These are phyloP conservation scores for Montipora foliosa DNA, from an alignment of 64 coral and sea anemone genomes.

Conservation along the genomic window DNA sequence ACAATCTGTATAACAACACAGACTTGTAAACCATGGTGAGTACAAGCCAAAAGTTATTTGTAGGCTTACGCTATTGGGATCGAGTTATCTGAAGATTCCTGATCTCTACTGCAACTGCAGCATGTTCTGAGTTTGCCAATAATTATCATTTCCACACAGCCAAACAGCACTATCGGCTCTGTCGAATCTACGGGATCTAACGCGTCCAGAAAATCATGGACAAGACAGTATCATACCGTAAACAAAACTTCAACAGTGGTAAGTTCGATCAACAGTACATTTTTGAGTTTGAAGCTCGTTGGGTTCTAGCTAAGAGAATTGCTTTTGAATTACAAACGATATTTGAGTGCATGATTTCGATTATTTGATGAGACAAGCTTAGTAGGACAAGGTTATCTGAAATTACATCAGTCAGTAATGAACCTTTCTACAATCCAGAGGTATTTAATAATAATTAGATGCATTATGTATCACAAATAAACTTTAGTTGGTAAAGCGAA, in stretches of 20 bases:
- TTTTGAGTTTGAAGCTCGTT: background rate
- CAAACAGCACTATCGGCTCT: conserved; percentile 89
- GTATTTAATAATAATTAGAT: no score
- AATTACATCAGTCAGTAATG: no score
- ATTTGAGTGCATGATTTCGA: no score
- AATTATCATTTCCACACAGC: conserved; percentile 34
- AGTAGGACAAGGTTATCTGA: no score
- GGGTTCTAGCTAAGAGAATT: no score
- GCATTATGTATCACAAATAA: no score
- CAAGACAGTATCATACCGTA: conserved; percentile 92
- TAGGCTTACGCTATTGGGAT: background rate
- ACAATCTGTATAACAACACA: background rate
- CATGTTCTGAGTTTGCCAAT: background rate
- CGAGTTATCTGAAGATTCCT: background rate
- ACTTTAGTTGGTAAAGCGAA: no score
- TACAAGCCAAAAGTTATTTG: background rate
- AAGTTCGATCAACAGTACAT: background rate
- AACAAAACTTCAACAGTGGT: conserved; percentile 99
- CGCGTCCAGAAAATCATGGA: conserved; percentile 92
- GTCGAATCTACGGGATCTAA: conserved; percentile 89
- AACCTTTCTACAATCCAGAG: no score
- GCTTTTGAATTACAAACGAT: no score
- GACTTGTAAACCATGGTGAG: background rate
- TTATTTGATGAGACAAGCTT: no score
- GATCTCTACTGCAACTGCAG: background rate